These are phyloP conservation scores for Helicorthomorpha holstii DNA, from an alignment of 1,140 invertebrate species.

Conservation along the genomic window DNA sequence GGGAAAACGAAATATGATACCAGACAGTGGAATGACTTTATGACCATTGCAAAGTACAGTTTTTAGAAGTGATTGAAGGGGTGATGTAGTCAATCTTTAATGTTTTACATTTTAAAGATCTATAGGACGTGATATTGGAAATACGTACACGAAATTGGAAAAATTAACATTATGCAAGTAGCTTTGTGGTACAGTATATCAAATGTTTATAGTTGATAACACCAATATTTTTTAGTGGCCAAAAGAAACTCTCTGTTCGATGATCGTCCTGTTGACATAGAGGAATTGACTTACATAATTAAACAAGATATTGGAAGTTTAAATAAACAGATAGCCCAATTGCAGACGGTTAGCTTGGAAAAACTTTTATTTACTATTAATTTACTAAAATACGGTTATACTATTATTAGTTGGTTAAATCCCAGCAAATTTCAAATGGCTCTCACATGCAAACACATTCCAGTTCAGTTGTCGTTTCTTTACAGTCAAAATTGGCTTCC, in stretches of 20 bases:
- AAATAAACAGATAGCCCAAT: constrained; percentile 81
- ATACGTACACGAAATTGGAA: constrained; percentile 91
- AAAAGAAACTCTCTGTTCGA: constrained; percentile 95
- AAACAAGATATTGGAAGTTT: constrained; percentile 88
- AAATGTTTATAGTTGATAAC: constrained; percentile 6
- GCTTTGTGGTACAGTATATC: constrained; percentile 2
- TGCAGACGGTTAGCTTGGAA: constrained; percentile 25
- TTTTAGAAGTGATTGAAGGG: too few species aligned
- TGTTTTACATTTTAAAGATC: constrained; percentile 37
- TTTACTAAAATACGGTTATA: not conserved
- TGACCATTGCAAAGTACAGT: constrained; percentile 71
- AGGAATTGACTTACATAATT: constrained; percentile 93
- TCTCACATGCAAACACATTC: constrained; percentile 85
- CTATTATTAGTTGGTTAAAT: constrained; percentile 22
- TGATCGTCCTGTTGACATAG: constrained; percentile 85
- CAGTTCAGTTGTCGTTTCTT: constrained; percentile 78
- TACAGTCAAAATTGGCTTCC: constrained; percentile 87
- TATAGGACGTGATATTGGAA: constrained; percentile 87
- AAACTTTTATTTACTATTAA: constrained; percentile 19
- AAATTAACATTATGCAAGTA: constrained; percentile 81
- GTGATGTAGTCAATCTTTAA: constrained; percentile 6
- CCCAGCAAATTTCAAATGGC: constrained; percentile 34
- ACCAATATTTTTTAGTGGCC: constrained; percentile 53
- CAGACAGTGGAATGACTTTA: constrained; percentile 81
- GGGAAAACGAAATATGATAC: constrained; percentile 47